Conservation (phyloP, 2,113 vertebrate genomes). For the Saccopteryx leptura region DNA sequence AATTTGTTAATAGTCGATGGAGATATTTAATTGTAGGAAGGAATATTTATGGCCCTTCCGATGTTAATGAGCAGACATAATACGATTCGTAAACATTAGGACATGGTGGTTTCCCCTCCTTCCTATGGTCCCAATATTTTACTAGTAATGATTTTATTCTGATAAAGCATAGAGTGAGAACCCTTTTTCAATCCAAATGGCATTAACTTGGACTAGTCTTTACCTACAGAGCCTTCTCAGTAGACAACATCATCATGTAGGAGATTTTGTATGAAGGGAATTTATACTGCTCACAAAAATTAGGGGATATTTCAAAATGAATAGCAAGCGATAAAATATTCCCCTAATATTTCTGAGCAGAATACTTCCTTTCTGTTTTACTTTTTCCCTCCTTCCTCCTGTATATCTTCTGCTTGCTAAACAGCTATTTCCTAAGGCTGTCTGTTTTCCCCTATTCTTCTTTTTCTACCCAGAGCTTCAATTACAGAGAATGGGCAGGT, state of each 20-base stretch:
- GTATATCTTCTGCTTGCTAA: not conserved
- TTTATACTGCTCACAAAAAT: not conserved
- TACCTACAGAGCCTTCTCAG: not conserved
- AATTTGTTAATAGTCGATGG: constrained; percentile 64
- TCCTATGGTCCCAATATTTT: not conserved
- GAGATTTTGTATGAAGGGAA: not conserved
- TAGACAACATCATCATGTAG: not conserved
- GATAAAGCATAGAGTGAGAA: not conserved
- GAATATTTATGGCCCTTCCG: constrained; percentile 40
- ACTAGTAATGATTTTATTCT: constrained; percentile 2
- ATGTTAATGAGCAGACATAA: constrained; percentile 27
- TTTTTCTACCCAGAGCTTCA: not conserved
- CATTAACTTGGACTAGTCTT: not conserved
- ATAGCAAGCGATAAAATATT: no score
- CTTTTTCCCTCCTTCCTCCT: not conserved
- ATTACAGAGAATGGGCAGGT: not conserved
- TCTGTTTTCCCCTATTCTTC: not conserved
- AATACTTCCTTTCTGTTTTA: not conserved
- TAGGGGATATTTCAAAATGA: no score
- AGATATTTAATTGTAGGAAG: constrained; percentile 53
- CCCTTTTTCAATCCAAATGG: not conserved
- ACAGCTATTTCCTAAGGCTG: not conserved
- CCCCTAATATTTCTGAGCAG: no score
- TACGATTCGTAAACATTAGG: constrained; percentile 17
- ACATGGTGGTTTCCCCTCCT: not conserved